phyloP scores from a whole-genome alignment of 1,140 invertebrate species.

The Spodoptera frugiperda region DNA sequence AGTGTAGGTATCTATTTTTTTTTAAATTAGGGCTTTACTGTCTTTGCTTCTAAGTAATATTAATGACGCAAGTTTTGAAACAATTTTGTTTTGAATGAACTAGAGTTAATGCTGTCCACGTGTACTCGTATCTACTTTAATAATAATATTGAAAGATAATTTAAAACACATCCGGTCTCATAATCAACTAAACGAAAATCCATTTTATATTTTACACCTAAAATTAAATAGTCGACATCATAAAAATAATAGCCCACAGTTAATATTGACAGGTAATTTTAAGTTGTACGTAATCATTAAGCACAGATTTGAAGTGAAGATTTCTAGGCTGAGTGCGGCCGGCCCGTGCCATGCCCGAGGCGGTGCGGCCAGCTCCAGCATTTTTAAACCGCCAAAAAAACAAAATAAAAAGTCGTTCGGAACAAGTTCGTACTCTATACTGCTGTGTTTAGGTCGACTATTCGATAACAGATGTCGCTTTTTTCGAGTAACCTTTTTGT shows the following conservation, averaged over 20 bases:
- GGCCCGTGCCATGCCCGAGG: constrained; percentile 79
- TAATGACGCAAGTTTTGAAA: too few species aligned
- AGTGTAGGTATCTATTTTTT: too few species aligned
- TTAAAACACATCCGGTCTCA: constrained; percentile 3
- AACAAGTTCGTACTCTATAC: constrained; percentile 27
- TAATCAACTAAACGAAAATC: constrained; percentile 13
- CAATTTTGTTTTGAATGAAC: background rate
- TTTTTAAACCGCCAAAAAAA: constrained; percentile 61
- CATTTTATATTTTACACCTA: constrained; percentile 40
- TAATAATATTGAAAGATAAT: background rate
- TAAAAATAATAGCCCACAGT: constrained; percentile 46
- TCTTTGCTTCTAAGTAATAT: too few species aligned
- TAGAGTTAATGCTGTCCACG: background rate
- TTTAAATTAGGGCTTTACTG: too few species aligned
- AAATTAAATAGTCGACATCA: constrained; percentile 44
- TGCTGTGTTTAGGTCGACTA: constrained; percentile 31
- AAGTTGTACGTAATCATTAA: constrained; percentile 52
- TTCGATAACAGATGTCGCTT: constrained; percentile 46
- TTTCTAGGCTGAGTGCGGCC: constrained; percentile 55
- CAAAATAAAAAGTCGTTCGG: constrained; percentile 9
- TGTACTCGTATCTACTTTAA: background rate
- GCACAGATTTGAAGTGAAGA: constrained; percentile 53
- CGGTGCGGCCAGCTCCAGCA: constrained; percentile 56
- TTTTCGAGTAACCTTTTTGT: constrained; percentile 53
- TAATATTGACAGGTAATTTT: constrained; percentile 58